A percentile compares a stretch with the other conserved stretches of the same genome.
Evolutionary conservation across 2,797 vertebrate species (phyloP).

Genomic region (Melanotaenia trifasciata): DNA sequence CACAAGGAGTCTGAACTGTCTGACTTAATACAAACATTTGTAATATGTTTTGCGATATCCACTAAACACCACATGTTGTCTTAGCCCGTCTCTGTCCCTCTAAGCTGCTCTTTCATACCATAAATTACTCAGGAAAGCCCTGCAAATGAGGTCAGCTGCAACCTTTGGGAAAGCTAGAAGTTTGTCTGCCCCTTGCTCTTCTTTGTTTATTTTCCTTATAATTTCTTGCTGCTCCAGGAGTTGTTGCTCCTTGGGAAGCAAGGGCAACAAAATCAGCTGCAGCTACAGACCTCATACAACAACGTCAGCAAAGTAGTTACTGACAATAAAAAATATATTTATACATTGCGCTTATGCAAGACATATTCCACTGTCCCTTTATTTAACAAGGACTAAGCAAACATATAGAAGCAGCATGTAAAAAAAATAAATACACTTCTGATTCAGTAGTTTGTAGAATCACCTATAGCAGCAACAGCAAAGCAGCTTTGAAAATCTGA

Average conservation of each 20-base stretch:
- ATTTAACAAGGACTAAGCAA: background rate
- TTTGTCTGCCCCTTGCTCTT: slow-evolving; percentile 34
- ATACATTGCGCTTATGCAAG: background rate
- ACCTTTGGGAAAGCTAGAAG: slow-evolving; percentile 42
- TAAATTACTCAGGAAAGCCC: slow-evolving; percentile 25
- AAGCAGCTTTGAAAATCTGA: background rate
- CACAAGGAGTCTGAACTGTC: slow-evolving; percentile 20
- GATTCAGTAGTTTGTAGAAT: too few species aligned
- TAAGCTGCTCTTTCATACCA: slow-evolving; percentile 15
- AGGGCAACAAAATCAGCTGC: slow-evolving; percentile 25
- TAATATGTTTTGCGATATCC: slow-evolving; percentile 28
- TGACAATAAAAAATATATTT: slow-evolving; percentile 9
- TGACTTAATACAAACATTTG: slow-evolving; percentile 40
- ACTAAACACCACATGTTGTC: slow-evolving; percentile 26
- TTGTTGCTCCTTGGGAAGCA: slow-evolving; percentile 32
- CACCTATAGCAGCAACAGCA: too few species aligned
- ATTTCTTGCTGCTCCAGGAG: slow-evolving; percentile 54
- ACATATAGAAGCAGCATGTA: background rate
- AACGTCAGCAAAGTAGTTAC: slow-evolving; percentile 43
- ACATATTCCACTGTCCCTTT: background rate
- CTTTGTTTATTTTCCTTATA: slow-evolving; percentile 45
- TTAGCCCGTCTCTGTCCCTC: slow-evolving; percentile 8
- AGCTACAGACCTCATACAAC: slow-evolving; percentile 17
- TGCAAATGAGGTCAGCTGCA: slow-evolving; percentile 40
- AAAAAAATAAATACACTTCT: too few species aligned